Conservation (phyloP, 2,113 vertebrate genomes). For the Acanthochromis polyacanthus region DNA sequence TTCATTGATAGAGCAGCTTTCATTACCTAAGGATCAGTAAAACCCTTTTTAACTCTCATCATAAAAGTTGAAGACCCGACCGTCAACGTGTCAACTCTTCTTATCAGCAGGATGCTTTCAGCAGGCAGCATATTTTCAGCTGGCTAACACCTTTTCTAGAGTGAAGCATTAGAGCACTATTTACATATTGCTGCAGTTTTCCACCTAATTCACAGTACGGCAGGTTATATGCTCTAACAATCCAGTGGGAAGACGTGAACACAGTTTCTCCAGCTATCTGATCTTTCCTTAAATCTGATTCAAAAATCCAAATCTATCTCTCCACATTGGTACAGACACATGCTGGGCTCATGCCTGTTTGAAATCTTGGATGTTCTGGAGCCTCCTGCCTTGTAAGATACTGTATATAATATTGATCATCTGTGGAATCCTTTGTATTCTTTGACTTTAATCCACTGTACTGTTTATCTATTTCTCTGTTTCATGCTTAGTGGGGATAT, state of each 20-base stretch:
- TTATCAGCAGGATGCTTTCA: not conserved
- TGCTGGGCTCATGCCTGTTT: not conserved
- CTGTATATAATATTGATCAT: slow-evolving; percentile 38
- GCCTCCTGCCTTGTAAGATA: slow-evolving; percentile 35
- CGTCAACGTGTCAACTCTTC: not conserved
- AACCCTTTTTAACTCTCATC: slow-evolving; percentile 21
- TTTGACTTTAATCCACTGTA: slow-evolving; percentile 13
- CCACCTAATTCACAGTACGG: slow-evolving; percentile 8
- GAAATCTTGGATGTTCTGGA: not conserved
- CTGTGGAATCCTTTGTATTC: slow-evolving; percentile 24
- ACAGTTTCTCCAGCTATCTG: not conserved
- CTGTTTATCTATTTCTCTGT: slow-evolving; percentile 39
- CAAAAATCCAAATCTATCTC: not conserved
- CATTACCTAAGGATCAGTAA: slow-evolving; percentile 36
- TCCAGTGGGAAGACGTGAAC: not conserved
- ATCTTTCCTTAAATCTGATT: not conserved
- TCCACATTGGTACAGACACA: not conserved
- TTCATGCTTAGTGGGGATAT: not conserved
- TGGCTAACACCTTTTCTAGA: slow-evolving; percentile 23
- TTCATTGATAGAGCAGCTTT: slow-evolving; percentile 22
- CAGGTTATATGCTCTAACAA: not conserved
- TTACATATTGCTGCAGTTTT: slow-evolving; percentile 4
- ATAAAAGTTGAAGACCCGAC: slow-evolving; percentile 30
- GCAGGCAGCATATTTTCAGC: slow-evolving; percentile 29
- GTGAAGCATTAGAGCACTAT: not conserved